These are phyloP conservation scores for Callimorpha dominula DNA, from an alignment of 2,888 invertebrate species.

Conservation along the genomic window DNA sequence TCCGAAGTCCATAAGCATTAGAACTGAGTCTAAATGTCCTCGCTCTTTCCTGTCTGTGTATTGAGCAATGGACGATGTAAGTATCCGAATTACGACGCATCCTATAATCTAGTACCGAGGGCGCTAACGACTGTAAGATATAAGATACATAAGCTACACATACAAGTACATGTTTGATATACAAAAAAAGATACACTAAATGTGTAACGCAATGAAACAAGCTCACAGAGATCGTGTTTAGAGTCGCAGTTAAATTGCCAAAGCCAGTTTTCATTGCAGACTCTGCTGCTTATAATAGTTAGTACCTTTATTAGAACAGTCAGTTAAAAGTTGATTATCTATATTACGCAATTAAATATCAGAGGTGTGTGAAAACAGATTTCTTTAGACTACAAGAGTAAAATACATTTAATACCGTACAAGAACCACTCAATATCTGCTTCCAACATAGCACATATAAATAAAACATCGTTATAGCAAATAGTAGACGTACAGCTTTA, in stretches of 20 bases:
- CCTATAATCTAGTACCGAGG: conserved; percentile 50
- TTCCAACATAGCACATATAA: too few species aligned
- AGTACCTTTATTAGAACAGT: too few species aligned
- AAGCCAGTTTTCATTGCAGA: not conserved
- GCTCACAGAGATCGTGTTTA: not conserved
- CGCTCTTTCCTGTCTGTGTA: conserved; percentile 53
- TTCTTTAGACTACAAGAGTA: too few species aligned
- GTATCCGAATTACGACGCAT: conserved; percentile 56
- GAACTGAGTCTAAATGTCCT: conserved; percentile 57
- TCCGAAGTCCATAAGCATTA: conserved; percentile 45
- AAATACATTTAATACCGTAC: too few species aligned
- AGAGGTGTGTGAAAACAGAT: too few species aligned
- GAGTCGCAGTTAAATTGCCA: not conserved
- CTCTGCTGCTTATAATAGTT: too few species aligned
- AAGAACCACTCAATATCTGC: not conserved
- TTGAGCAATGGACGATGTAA: conserved; percentile 63
- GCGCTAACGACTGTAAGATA: conserved; percentile 5
- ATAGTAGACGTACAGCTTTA: conserved; percentile 18
- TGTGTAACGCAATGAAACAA: not conserved
- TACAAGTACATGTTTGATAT: not conserved
- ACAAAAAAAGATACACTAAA: not conserved
- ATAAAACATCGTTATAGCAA: conserved; percentile 11
- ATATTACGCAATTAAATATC: too few species aligned
- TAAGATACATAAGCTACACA: conserved; percentile 1
- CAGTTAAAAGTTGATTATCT: too few species aligned